These are phyloP conservation scores for Vipera latastei DNA, from an alignment of 2,797 vertebrate species.

Conservation along the genomic window DNA sequence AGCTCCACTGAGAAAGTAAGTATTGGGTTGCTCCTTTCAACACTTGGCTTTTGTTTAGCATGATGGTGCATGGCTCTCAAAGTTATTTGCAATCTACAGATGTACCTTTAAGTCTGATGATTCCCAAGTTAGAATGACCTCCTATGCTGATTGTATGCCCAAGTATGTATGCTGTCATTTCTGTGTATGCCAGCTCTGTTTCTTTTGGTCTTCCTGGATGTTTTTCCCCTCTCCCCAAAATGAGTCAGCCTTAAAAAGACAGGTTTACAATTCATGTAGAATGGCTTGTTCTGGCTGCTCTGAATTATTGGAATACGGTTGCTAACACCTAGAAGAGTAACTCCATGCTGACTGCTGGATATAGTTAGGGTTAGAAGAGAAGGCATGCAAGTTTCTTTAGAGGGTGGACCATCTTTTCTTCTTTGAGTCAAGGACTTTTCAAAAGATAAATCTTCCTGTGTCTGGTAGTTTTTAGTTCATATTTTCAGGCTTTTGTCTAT, in stretches of 20 bases:
- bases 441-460: neutral
- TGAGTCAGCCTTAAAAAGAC: neutral
- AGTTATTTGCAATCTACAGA: neutral
- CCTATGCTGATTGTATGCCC: neutral
- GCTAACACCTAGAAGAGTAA: neutral
- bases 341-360: neutral
- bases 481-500: neutral
- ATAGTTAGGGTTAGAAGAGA: neutral
- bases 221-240: neutral
- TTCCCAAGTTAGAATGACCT: neutral
- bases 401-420: neutral
- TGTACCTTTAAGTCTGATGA: neutral
- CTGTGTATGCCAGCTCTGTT: neutral
- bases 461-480: neutral
- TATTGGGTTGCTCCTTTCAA: neutral
- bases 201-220: neutral
- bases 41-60: neutral
- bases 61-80: neutral
- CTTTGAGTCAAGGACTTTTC: neutral
- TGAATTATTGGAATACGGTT: neutral
- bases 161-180: neutral
- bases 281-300: neutral
- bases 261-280: constrained; percentile 1
- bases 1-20: neutral
- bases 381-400: neutral